Evolutionary conservation across 2,888 invertebrate genomes (phyloP).

Genomic region (Limnephilus marmoratus): DNA sequence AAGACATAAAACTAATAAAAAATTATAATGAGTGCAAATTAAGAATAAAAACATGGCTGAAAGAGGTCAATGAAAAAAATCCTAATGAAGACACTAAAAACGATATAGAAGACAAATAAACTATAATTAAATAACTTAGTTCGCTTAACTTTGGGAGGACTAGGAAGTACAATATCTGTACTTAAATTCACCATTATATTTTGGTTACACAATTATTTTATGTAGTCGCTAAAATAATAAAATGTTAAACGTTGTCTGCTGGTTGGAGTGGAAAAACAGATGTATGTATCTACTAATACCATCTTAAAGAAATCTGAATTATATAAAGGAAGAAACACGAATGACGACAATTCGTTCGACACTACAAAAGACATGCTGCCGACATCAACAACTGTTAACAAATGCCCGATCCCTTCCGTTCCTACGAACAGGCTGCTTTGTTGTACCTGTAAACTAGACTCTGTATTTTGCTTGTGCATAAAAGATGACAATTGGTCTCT

Average conservation of each 20-base stretch:
- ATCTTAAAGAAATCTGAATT: background rate
- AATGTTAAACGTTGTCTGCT: background rate
- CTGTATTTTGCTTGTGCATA: background rate
- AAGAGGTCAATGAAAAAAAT: too few relatives aligned
- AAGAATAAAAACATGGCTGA: too few relatives aligned
- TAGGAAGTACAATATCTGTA: too few relatives aligned
- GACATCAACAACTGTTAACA: background rate
- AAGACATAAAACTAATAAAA: too few relatives aligned
- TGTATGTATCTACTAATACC: background rate
- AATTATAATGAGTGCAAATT: too few relatives aligned
- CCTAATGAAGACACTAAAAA: too few relatives aligned
- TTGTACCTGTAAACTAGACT: background rate
- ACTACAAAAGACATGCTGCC: background rate
- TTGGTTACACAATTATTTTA: too few relatives aligned
- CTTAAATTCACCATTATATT: too few relatives aligned
- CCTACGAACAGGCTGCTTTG: background rate
- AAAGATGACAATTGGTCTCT: background rate
- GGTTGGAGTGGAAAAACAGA: background rate
- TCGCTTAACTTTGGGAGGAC: too few relatives aligned
- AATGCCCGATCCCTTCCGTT: background rate
- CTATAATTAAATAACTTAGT: too few relatives aligned
- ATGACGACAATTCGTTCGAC: background rate
- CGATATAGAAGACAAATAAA: too few relatives aligned
- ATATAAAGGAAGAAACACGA: background rate
- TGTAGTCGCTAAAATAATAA: too few relatives aligned